Evolutionary conservation across 53 echinoderm and acorn worm genomes (phyloP).

Genomic region (Paelopatides confundens): DNA sequence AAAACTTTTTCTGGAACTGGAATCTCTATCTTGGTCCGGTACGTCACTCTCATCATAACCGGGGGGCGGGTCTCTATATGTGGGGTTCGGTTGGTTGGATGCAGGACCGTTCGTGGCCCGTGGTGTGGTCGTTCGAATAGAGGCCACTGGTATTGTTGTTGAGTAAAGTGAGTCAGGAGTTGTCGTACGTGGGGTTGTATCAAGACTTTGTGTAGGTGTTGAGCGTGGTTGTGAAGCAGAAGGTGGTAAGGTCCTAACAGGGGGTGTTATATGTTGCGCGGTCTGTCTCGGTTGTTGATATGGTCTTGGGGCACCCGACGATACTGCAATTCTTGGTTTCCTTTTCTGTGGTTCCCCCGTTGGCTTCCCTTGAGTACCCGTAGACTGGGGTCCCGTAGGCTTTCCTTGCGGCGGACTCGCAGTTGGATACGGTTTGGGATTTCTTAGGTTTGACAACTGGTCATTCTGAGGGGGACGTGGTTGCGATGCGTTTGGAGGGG

Average conservation of each 20-base stretch:
- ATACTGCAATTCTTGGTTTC: constrained; percentile 13
- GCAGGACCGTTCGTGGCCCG: not conserved
- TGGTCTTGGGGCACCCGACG: constrained; percentile 31
- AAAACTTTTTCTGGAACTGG: constrained; percentile 5
- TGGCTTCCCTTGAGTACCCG: not conserved
- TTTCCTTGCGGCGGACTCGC: constrained; percentile 19
- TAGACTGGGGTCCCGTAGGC: constrained; percentile 5
- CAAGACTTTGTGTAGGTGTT: not conserved
- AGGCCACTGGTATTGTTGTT: not conserved
- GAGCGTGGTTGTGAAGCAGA: constrained; percentile 29
- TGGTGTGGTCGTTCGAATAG: not conserved
- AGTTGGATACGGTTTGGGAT: constrained; percentile 18
- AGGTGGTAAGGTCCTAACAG: constrained; percentile 2
- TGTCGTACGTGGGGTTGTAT: not conserved
- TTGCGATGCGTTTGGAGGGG: constrained; percentile 32
- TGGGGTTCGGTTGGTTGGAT: not conserved
- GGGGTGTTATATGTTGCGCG: not conserved
- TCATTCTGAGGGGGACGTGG: not conserved
- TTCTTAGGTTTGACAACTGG: not conserved
- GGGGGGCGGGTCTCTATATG: not conserved
- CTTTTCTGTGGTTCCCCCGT: not conserved
- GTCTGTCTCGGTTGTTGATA: constrained; percentile 43
- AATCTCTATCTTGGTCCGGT: not conserved
- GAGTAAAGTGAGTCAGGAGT: not conserved
- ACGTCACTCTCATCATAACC: constrained; percentile 21